A percentile compares a stretch with the other conserved stretches of the same genome.
Conservation (phyloP, 2,113 vertebrate species). For the Diadophis punctatus region DNA sequence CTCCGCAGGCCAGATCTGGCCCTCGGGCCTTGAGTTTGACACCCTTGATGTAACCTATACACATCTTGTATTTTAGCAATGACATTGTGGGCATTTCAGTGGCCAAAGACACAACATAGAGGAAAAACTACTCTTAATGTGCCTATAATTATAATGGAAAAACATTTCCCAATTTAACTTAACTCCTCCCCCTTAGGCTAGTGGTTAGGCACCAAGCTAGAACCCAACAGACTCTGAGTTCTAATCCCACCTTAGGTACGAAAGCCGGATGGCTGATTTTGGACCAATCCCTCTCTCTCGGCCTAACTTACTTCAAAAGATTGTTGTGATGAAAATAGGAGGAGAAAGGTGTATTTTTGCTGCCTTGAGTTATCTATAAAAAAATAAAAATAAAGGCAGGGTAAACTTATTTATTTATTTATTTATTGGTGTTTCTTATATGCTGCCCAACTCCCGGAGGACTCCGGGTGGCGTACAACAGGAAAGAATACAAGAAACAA, state of each 20-base stretch:
- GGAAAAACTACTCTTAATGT: not conserved
- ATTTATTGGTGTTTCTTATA: too few relatives aligned
- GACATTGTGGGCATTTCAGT: not conserved
- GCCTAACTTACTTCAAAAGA: not conserved
- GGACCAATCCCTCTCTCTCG: not conserved
- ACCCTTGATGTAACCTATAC: not conserved
- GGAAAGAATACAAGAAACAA: too few relatives aligned
- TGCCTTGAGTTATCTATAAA: not conserved
- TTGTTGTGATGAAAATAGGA: not conserved
- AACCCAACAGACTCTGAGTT: not conserved
- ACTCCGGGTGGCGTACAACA: too few relatives aligned
- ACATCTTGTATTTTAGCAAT: not conserved
- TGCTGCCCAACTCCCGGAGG: too few relatives aligned
- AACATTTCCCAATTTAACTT: not conserved
- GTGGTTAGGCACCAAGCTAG: not conserved
- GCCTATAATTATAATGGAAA: not conserved
- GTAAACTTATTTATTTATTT: too few relatives aligned
- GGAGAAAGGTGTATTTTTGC: not conserved
- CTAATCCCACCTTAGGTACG: not conserved
- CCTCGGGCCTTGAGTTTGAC: too few relatives aligned
- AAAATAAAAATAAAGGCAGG: not conserved
- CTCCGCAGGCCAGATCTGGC: too few relatives aligned
- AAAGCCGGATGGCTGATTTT: not conserved
- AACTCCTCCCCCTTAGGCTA: not conserved
- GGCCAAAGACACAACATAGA: not conserved